phyloP scores from a whole-genome alignment of 2,888 invertebrate species.

The Cephus pygmeus region DNA sequence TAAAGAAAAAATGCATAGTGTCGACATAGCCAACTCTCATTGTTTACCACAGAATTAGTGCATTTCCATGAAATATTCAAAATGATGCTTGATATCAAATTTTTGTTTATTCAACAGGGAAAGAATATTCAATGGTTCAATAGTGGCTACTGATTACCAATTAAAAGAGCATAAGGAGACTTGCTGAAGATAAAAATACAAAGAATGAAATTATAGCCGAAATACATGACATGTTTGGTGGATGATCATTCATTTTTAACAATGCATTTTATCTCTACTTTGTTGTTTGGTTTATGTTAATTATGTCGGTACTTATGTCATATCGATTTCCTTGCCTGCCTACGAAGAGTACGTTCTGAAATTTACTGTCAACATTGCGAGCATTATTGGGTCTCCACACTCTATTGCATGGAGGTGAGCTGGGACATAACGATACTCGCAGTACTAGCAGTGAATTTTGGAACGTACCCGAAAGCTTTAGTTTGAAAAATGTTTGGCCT shows the following conservation, averaged over 20 bases:
- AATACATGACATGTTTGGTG: not conserved
- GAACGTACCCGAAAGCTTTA: not conserved
- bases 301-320: not conserved
- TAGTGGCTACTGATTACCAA: not conserved
- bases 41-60: not conserved
- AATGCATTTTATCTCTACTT: not conserved
- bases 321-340: not conserved
- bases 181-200: not conserved
- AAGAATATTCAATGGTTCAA: not conserved
- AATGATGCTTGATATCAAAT: not conserved
- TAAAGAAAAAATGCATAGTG: not conserved
- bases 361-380: no score
- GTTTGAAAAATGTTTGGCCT: not conserved
- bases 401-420: no score
- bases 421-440: no score
- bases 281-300: not conserved
- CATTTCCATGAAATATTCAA: not conserved
- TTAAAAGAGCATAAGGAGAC: not conserved
- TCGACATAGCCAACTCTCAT: not conserved
- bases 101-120: not conserved
- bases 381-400: no score
- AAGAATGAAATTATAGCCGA: not conserved
- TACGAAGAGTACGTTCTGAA: not conserved
- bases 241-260: not conserved
- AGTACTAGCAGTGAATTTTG: no score